These are phyloP conservation scores for Chloroceryle aenea DNA, from an alignment of 2,113 vertebrate species.

Conservation along the genomic window DNA sequence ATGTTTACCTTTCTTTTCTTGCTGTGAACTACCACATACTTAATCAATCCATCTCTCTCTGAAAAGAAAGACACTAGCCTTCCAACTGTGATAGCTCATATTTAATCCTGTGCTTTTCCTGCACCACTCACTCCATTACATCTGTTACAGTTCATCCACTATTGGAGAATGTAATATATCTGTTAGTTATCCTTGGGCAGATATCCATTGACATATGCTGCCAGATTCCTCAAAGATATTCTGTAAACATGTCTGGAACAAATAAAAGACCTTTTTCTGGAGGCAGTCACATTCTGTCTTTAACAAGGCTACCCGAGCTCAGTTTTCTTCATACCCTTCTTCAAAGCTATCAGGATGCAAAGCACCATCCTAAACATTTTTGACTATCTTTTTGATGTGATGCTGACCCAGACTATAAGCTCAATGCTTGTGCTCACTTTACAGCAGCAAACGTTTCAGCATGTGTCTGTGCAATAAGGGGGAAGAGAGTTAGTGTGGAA, in stretches of 20 bases:
- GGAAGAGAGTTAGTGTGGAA: not conserved
- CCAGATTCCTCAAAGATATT: not conserved
- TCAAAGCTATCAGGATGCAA: not conserved
- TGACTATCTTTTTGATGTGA: not conserved
- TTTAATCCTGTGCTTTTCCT: not conserved
- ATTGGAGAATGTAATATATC: not conserved
- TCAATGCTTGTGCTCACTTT: not conserved
- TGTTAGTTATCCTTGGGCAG: not conserved
- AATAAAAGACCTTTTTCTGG: not conserved
- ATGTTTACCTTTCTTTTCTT: not conserved
- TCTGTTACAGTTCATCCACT: not conserved
- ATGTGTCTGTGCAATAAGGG: not conserved
- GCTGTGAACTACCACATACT: not conserved
- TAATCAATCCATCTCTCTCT: not conserved
- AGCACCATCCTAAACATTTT: not conserved
- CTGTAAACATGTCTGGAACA: not conserved
- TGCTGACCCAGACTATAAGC: not conserved
- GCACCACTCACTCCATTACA: not conserved
- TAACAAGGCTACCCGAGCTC: not conserved
- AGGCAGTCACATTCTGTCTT: not conserved
- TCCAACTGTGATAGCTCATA: not conserved
- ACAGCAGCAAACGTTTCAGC: not conserved
- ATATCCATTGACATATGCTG: not conserved
- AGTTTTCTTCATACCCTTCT: not conserved
- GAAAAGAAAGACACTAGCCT: not conserved